Percentiles rank a stretch among this genome's conserved stretches.
Evolutionary conservation across 2,797 vertebrate genomes (phyloP).

Genomic region (Lophius americanus): DNA sequence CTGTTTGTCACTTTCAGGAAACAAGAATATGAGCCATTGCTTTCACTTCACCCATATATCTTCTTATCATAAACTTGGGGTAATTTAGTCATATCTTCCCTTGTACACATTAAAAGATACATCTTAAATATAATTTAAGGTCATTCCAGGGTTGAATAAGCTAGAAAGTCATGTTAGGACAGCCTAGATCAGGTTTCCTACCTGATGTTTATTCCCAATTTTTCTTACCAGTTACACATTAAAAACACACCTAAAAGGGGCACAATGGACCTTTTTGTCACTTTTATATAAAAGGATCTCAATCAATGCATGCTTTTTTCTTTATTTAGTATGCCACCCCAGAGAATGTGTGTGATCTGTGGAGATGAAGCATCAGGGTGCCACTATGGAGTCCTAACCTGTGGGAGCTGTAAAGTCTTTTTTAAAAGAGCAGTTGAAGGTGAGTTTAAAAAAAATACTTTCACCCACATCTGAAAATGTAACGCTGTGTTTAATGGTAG

Average conservation of each 20-base stretch:
- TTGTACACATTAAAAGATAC: no score
- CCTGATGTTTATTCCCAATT: no score
- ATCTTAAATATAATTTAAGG: no score
- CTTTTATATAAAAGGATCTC: neutral
- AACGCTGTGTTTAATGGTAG: neutral
- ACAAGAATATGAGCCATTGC: no score
- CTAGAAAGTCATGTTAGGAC: no score
- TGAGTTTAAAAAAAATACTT: slow-evolving; percentile 62
- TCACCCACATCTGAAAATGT: neutral
- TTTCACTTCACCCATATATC: no score
- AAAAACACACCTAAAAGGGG: no score
- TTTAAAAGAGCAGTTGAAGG: slow-evolving; percentile 99
- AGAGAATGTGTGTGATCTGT: slow-evolving; percentile 95
- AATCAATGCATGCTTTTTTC: neutral
- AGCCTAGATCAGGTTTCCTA: no score
- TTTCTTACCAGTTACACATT: no score
- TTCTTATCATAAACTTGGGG: no score
- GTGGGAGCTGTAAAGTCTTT: slow-evolving; percentile 99
- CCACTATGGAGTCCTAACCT: slow-evolving; percentile 97
- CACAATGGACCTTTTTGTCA: neutral
- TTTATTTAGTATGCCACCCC: slow-evolving; percentile 80
- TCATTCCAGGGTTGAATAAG: no score
- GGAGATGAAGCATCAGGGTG: slow-evolving; percentile 97
- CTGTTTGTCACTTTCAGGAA: neutral
- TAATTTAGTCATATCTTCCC: neutral